These are phyloP conservation scores for Gadopsis bispinosus DNA, from an alignment of 2,797 vertebrate genomes.

Conservation along the genomic window DNA sequence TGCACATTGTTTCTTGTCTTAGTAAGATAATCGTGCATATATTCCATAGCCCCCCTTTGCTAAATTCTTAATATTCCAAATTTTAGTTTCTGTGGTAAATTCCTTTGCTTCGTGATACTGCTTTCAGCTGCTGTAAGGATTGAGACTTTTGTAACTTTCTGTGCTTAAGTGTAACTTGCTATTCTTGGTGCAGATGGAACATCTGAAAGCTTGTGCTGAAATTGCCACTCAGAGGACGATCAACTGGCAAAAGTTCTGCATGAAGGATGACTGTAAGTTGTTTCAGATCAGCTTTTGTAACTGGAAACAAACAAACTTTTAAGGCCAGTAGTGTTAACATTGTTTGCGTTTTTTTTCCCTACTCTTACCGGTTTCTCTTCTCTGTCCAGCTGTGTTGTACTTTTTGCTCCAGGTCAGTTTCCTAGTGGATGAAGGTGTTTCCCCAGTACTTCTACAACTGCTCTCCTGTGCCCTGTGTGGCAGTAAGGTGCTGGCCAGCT, in stretches of 20 bases:
- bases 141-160: not conserved
- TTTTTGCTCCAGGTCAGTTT: conserved; percentile 99
- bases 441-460: conserved; percentile 95
- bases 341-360: not conserved
- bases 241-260: conserved; percentile 99
- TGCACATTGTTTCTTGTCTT: not conserved
- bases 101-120: not conserved
- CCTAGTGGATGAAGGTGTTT: conserved; percentile 97
- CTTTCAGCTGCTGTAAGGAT: not conserved
- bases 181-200: conserved; percentile 91
- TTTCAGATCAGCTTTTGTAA: conserved; percentile 12
- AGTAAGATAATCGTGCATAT: not conserved
- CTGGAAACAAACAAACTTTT: not conserved
- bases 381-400: conserved; percentile 92
- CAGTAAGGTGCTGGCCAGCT: conserved; percentile 92
- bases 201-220: conserved; percentile 97
- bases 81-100: not conserved
- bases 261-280: conserved; percentile 98
- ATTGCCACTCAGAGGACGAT: conserved; percentile 96
- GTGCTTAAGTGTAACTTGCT: not conserved
- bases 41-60: not conserved
- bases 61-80: not conserved
- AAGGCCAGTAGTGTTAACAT: not conserved
- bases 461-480: conserved; percentile 98
- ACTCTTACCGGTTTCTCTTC: conserved; percentile 16